Evolutionary conservation across 2,113 vertebrate species (phyloP), one percentile per base, ranked within the genome.

Genomic region (Parus major): DNA sequence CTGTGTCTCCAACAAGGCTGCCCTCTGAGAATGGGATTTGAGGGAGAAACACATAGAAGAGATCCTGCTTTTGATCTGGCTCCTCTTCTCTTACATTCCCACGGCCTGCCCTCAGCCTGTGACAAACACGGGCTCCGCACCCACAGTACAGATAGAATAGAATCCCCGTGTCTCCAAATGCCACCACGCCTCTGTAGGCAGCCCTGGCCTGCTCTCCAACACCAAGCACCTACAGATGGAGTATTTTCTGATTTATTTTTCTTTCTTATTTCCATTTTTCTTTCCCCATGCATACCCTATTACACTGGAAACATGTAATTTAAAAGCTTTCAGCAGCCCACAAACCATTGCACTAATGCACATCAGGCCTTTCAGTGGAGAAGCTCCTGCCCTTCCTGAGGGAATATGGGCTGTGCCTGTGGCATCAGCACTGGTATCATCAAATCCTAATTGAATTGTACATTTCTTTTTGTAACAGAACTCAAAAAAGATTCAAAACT

Each of bases 251-350:
- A 3, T 29, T 56, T 20, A 10, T 33, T 21, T 52, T 39, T 44
- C 36, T 24, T 39, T 70, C 23, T 75, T 61, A 39, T 53, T 71
- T 24, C 15, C 35, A 25, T 47, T 39, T 68, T 55, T 71, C 56
- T 36, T 9, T 25, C 21, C 4, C 49, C 24, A 7, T 39, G 23
- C 52, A 56, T 71, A 47, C 35, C 41, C 53, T 82, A 29, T 92
- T 83, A 39, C 33, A 76, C 53, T 85, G 68, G 60, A 88, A 96
- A 92, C 4, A 1, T 47, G 24, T 55, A 46, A 94, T 85, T 95
- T 79, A 86, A 93, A 97, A 87, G 84, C 95, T 95, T 97, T 96
- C 81, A 92, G 41, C 68, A 86, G 4, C 56, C 92, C 87, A 68
- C 72, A 77, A 81, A 69, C 82, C 36, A 9, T 56, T 60, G 44